Evolutionary conservation across 2,888 invertebrate species (phyloP).

Genomic region (Marronus borbonicus): DNA sequence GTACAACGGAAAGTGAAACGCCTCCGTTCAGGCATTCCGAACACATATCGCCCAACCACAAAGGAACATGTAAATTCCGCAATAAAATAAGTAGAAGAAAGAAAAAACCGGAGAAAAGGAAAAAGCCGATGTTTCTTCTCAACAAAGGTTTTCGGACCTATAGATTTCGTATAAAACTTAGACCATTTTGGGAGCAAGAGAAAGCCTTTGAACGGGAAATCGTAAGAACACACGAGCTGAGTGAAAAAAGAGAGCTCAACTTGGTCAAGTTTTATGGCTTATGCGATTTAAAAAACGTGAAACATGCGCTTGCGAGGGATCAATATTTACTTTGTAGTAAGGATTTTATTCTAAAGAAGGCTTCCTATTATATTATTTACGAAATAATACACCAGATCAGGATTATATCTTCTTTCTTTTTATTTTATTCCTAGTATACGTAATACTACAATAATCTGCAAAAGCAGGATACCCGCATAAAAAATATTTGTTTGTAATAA

Average conservation of each 20-base stretch:
- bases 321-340: conserved; percentile 17
- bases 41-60: conserved; percentile 38
- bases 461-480: no score
- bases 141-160: conserved; percentile 24
- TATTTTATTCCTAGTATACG: no score
- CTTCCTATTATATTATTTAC: background rate
- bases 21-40: conserved; percentile 25
- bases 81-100: conserved; percentile 45
- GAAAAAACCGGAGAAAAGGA: background rate
- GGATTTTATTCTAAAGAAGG: conserved; percentile 1
- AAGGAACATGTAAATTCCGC: conserved; percentile 51
- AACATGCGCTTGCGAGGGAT: conserved; percentile 13
- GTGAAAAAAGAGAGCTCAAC: conserved; percentile 50
- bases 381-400: background rate
- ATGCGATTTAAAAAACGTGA: conserved; percentile 52
- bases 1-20: conserved; percentile 9
- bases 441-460: no score
- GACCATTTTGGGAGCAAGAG: conserved; percentile 32
- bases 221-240: conserved; percentile 30
- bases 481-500: no score
- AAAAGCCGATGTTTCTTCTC: conserved; percentile 24
- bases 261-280: conserved; percentile 53
- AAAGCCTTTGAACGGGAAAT: conserved; percentile 53
- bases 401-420: background rate
- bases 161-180: conserved; percentile 53